A percentile compares a stretch with the other conserved stretches of the same genome.
phyloP scores from a whole-genome alignment of 2,113 vertebrate genomes.

The Bujurquina vittata region DNA sequence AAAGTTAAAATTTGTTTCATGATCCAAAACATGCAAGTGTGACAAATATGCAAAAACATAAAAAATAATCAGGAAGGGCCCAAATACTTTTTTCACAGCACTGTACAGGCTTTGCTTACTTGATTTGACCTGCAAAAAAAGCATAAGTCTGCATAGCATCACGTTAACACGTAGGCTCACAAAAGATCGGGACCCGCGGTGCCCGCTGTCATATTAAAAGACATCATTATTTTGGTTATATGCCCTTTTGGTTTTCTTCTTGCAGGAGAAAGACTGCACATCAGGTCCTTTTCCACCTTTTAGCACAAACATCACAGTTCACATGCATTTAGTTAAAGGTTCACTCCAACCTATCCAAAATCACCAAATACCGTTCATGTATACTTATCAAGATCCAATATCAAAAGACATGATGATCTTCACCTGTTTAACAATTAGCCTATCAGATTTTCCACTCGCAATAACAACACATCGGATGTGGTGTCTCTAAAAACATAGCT shows the following conservation, averaged over 20 bases:
- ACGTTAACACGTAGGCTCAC: not conserved
- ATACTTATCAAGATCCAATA: not conserved
- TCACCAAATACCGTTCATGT: not conserved
- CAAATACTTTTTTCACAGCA: not conserved
- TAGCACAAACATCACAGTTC: not conserved
- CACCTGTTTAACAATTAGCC: not conserved
- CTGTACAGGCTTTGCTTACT: not conserved
- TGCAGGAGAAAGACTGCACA: not conserved
- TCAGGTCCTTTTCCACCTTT: not conserved
- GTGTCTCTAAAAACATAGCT: not conserved
- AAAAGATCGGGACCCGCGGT: not conserved
- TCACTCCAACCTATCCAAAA: too few species aligned
- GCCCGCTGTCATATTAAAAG: too few species aligned
- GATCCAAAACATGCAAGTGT: not conserved
- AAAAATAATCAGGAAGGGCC: too few species aligned
- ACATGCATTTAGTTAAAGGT: not conserved
- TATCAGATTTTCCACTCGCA: not conserved
- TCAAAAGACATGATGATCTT: not conserved
- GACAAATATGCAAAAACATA: too few species aligned
- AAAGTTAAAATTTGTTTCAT: too few species aligned
- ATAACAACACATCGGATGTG: not conserved
- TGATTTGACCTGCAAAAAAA: not conserved
- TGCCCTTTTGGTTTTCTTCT: not conserved
- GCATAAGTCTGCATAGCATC: not conserved
- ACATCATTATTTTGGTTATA: not conserved